Evolutionary conservation across 1,140 invertebrate species (phyloP).

Genomic region (Megalonaias nervosa): DNA sequence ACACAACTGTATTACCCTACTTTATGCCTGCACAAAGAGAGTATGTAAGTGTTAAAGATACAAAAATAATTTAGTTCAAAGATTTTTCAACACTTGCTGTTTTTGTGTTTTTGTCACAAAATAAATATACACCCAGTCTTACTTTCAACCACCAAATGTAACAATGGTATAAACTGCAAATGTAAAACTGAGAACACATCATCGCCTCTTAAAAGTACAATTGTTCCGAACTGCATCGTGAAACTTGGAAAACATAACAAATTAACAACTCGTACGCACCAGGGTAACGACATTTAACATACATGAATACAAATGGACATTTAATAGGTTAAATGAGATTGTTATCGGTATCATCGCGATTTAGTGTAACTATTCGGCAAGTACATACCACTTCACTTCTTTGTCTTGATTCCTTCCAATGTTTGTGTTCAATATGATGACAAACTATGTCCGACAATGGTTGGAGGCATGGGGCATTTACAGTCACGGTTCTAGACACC

Average conservation of each 20-base stretch:
- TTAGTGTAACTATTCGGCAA: too few relatives aligned
- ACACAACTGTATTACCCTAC: slow-evolving; percentile 4
- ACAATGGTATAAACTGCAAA: background rate
- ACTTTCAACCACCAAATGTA: background rate
- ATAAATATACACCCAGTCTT: background rate
- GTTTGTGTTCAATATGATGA: background rate
- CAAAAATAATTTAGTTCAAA: too few relatives aligned
- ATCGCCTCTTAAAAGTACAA: background rate
- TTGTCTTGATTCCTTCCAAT: too few relatives aligned
- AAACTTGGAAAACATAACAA: background rate
- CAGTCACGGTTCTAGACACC: background rate
- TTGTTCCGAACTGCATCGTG: background rate
- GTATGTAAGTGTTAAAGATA: background rate
- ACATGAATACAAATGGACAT: background rate
- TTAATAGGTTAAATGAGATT: background rate
- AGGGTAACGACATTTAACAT: background rate
- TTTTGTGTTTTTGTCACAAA: background rate
- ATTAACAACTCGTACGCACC: too few relatives aligned
- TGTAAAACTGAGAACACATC: background rate
- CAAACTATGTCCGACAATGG: background rate
- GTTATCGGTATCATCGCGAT: background rate
- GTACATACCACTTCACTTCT: slow-evolving; percentile 14
- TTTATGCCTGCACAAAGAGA: background rate
- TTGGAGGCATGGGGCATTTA: background rate
- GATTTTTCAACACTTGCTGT: too few relatives aligned